Conservation (phyloP, 2,888 invertebrate genomes). For the Myathropa florea region DNA sequence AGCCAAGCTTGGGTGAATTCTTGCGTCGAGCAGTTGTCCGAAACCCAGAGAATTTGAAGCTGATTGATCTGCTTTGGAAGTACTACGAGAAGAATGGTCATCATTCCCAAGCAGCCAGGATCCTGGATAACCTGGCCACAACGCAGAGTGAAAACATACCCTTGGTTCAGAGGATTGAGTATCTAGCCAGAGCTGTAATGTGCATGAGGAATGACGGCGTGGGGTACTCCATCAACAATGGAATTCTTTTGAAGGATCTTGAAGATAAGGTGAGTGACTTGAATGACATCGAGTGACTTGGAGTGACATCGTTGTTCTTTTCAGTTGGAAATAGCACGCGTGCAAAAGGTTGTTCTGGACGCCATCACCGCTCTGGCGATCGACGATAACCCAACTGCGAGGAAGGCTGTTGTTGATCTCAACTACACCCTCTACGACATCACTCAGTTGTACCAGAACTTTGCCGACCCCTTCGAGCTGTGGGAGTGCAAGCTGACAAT, state of each 20-base stretch:
- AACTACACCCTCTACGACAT: conserved; percentile 93
- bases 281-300: too few relatives aligned
- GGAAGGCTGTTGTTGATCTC: conserved; percentile 86
- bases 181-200: conserved; percentile 96
- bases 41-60: conserved; percentile 83
- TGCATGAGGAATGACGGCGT: conserved; percentile 94
- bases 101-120: conserved; percentile 94
- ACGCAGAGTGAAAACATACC: conserved; percentile 86
- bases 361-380: conserved; percentile 82
- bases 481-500: conserved; percentile 97
- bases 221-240: conserved; percentile 87
- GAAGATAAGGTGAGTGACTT: conserved; percentile 92
- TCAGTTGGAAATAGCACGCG: conserved; percentile 90
- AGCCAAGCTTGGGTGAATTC: conserved; percentile 80
- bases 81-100: conserved; percentile 96
- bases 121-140: conserved; percentile 91
- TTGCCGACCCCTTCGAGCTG: conserved; percentile 93
- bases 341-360: conserved; percentile 88
- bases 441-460: conserved; percentile 94
- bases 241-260: conserved; percentile 91
- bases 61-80: conserved; percentile 95
- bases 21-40: conserved; percentile 80
- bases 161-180: conserved; percentile 91
- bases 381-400: conserved; percentile 82
- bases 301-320: neutral